A percentile compares a stretch with the other conserved stretches of the same genome.
These are phyloP conservation scores for Drosophila emarginata DNA, from an alignment of 2,888 invertebrate species.

Conservation along the genomic window DNA sequence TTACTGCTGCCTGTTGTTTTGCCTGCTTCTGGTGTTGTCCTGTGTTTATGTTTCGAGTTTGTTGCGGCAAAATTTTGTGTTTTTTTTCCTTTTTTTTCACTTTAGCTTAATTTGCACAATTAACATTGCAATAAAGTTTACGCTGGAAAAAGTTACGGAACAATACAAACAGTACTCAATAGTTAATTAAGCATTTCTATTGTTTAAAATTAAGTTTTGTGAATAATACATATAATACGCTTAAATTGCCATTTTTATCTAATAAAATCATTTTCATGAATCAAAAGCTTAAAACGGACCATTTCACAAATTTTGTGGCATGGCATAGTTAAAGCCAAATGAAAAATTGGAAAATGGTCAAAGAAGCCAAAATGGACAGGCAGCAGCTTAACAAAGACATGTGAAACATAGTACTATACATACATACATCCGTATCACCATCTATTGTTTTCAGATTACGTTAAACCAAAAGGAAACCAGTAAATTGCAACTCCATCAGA, in stretches of 20 bases:
- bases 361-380: conserved; percentile 37
- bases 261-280: conserved; percentile 28
- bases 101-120: conserved; percentile 61
- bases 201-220: conserved; percentile 17
- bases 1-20: conserved; percentile 36
- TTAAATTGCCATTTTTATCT: not conserved
- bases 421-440: not conserved
- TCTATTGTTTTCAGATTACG: conserved; percentile 43
- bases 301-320: conserved; percentile 53
- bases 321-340: conserved; percentile 8
- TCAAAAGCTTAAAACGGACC: conserved; percentile 57
- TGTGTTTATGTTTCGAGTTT: conserved; percentile 31
- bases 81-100: conserved; percentile 18
- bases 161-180: conserved; percentile 10
- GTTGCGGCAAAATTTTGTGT: conserved; percentile 36
- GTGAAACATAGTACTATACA: conserved; percentile 23
- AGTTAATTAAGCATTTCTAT: conserved; percentile 17
- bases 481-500: conserved; percentile 6
- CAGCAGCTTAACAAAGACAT: conserved; percentile 35
- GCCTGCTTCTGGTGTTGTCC: conserved; percentile 22
- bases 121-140: conserved; percentile 64
- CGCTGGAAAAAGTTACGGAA: conserved; percentile 51
- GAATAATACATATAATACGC: not conserved
- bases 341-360: conserved; percentile 31
- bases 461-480: not conserved